phyloP scores from a whole-genome alignment of 2,888 invertebrate species.

The Heliconius ethilla region DNA sequence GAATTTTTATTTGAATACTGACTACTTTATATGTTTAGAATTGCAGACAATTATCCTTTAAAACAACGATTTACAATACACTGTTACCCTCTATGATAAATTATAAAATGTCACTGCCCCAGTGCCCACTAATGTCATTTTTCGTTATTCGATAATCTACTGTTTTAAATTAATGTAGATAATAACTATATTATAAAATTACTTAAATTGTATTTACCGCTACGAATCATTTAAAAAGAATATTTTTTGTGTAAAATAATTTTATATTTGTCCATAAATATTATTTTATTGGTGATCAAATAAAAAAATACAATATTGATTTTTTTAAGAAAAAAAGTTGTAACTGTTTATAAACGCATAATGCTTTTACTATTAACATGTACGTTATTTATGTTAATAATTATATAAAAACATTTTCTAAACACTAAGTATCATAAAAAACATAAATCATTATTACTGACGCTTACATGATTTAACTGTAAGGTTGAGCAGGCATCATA shows the following conservation, averaged over 20 bases:
- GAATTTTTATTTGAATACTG: conserved; percentile 9
- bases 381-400: no score
- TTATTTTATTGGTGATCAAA: no score
- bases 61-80: conserved; percentile 17
- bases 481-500: no score
- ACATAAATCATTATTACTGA: no score
- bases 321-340: no score
- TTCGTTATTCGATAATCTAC: neutral
- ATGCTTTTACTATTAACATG: no score
- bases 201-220: neutral
- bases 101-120: conserved; percentile 21
- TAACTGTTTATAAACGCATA: no score
- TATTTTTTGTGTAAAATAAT: neutral
- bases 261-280: no score
- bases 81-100: neutral
- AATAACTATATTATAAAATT: neutral
- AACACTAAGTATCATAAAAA: no score
- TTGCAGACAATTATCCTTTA: conserved; percentile 6
- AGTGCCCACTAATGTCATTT: conserved; percentile 20
- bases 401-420: no score
- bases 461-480: no score
- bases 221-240: neutral
- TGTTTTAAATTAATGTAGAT: neutral
- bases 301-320: no score
- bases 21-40: conserved; percentile 16